Evolutionary conservation across 2,888 invertebrate species (phyloP), one percentile per base, ranked within the genome.

Genomic region (Alviniconcha strummeri): DNA sequence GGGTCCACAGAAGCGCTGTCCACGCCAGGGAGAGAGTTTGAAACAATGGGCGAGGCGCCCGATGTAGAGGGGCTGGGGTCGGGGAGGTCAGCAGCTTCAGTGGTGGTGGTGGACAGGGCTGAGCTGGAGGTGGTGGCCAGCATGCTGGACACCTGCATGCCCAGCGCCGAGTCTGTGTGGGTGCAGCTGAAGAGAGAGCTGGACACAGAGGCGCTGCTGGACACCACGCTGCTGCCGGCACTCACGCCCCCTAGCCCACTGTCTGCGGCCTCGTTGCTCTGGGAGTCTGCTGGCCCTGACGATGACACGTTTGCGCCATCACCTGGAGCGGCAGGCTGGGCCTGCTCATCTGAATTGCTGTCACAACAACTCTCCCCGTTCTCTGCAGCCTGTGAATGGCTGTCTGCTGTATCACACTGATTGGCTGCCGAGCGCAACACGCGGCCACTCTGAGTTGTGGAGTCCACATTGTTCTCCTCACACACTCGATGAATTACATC

Each of bases 391-490:
- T 69, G 57, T 52, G 36, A 36, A 19, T 17, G 8, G 74, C 60
- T 81, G 60, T 81, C 81, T 57, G 81, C 81, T 17, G 55, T 74
- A 69, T 69, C 72, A 74, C 55, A 69, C 57, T 72, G 81, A 13
- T 57, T 74, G 17, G 55, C 17, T 8, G 56, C 36, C 36, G 19
- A 15, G 13, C 74, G 81, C 60, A 74, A 19, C 54, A 72, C 56
- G 19, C 60, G 36, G 9, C 82, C 77, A 82, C 55, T 77, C 57
- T 82, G 82, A 36, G 82, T 84, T 15, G 86, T 86, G 0, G 86
- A 86, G 80, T 86, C 86, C 5, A 86, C 86, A 81, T 83, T 83
- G 55, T 77, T 56, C 15, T 86, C 86, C 8, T 60, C 82, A 60
- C 80, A 56, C 5, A 19, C 57, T 5, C 54, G 60, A 4, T 56